Conservation (phyloP, 2,888 invertebrate species). For the Tridacna crocea region DNA sequence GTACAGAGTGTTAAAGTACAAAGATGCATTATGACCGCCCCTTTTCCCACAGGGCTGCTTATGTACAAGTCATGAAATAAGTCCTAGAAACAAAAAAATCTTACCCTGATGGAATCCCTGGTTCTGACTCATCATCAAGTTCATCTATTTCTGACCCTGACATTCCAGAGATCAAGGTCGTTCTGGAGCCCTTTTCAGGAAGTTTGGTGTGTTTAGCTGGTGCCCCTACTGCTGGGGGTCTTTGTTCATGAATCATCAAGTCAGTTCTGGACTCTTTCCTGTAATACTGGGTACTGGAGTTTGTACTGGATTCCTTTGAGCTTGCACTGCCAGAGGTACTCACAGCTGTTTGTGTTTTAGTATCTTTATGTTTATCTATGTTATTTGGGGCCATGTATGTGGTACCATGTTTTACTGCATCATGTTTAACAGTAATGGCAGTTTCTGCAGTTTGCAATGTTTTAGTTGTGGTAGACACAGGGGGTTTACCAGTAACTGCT, state of each 20-base stretch:
- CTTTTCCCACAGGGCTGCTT: no score
- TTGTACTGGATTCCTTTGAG: constrained; percentile 46
- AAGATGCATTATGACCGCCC: no score
- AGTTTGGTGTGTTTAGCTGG: constrained; percentile 54
- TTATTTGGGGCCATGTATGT: constrained; percentile 55
- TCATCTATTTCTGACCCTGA: constrained; percentile 63
- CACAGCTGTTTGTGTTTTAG: not conserved
- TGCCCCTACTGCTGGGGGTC: constrained; percentile 75
- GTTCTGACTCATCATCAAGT: constrained; percentile 65
- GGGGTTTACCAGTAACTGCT: constrained; percentile 19
- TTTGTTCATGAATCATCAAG: constrained; percentile 68
- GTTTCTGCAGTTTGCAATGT: constrained; percentile 62
- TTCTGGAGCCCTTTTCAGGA: constrained; percentile 53
- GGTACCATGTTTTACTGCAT: constrained; percentile 40
- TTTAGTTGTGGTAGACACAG: constrained; percentile 55
- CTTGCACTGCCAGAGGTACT: constrained; percentile 22
- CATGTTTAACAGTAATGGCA: constrained; percentile 34
- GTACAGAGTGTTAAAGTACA: no score
- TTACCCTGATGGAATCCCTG: constrained; percentile 66
- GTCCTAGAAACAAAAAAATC: no score
- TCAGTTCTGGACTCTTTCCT: constrained; percentile 72
- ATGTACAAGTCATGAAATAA: no score
- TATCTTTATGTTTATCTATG: constrained; percentile 37
- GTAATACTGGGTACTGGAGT: constrained; percentile 67
- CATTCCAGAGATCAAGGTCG: constrained; percentile 47